phyloP scores from a whole-genome alignment of 2,888 invertebrate genomes.

The Rhaphigaster nebulosa region DNA sequence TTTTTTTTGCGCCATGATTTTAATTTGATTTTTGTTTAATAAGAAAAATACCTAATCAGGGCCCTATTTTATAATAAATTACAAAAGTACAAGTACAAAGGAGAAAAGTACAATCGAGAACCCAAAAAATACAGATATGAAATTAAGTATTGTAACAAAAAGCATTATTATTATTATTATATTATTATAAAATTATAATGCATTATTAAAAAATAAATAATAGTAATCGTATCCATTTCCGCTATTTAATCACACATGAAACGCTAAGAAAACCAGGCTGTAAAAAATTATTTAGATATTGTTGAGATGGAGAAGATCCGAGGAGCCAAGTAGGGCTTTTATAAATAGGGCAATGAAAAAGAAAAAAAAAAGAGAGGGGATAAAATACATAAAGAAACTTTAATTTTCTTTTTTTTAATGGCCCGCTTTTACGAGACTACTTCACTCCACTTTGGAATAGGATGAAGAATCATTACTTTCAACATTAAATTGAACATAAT shows the following conservation, averaged over 20 bases:
- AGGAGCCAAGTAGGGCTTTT: slow-evolving; percentile 6
- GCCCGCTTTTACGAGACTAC: slow-evolving; percentile 39
- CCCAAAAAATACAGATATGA: too few relatives aligned
- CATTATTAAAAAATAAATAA: too few relatives aligned
- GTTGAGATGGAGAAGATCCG: slow-evolving; percentile 6
- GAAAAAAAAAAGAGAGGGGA: background rate
- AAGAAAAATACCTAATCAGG: too few relatives aligned
- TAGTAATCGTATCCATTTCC: background rate
- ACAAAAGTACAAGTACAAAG: too few relatives aligned
- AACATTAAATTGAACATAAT: slow-evolving; percentile 31
- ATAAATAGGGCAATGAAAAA: slow-evolving; percentile 37
- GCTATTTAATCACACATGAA: background rate
- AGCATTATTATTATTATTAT: too few relatives aligned
- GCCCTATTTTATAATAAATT: too few relatives aligned
- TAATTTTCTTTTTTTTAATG: slow-evolving; percentile 2
- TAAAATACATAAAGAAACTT: slow-evolving; percentile 42
- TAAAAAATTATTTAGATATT: slow-evolving; percentile 14
- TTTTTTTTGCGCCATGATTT: too few relatives aligned
- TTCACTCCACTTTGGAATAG: slow-evolving; percentile 23
- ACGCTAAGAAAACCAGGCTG: background rate
- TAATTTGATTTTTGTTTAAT: too few relatives aligned
- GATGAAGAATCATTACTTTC: background rate
- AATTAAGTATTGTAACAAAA: too few relatives aligned
- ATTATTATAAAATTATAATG: too few relatives aligned
- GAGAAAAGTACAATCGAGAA: too few relatives aligned